phyloP scores from a whole-genome alignment of 2,113 vertebrate genomes.

The Cynoglossus semilaevis region DNA sequence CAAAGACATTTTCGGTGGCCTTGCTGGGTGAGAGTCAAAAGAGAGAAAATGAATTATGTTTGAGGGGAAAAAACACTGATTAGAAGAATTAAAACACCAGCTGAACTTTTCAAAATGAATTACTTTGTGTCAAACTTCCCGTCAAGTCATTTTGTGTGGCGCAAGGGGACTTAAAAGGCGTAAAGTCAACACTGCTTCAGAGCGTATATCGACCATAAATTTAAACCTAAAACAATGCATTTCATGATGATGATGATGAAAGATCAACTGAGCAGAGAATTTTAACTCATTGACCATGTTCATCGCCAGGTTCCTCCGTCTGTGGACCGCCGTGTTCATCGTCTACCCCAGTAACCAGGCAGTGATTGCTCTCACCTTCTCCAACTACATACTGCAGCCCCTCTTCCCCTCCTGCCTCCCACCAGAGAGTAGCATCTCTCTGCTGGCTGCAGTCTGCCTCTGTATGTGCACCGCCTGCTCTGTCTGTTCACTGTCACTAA shows the following conservation, averaged over 20 bases:
- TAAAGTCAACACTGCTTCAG: constrained; percentile 8
- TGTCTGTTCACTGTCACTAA: too few relatives aligned
- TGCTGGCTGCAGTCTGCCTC: constrained; percentile 81
- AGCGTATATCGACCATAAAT: background rate
- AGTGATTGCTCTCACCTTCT: constrained; percentile 86
- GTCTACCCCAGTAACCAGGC: constrained; percentile 89
- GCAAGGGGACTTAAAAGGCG: too few relatives aligned
- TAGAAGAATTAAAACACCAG: too few relatives aligned
- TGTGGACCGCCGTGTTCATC: constrained; percentile 88
- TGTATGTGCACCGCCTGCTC: constrained; percentile 64
- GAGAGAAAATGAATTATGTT: constrained; percentile 11
- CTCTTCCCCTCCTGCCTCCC: constrained; percentile 81
- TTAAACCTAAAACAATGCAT: too few relatives aligned
- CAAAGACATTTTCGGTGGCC: constrained; percentile 84
- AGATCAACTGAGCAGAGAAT: too few relatives aligned
- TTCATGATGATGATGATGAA: too few relatives aligned
- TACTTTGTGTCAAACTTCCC: too few relatives aligned
- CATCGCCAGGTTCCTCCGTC: constrained; percentile 77
- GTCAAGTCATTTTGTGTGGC: too few relatives aligned
- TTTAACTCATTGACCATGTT: constrained; percentile 1
- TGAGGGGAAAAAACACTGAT: background rate
- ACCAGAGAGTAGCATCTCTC: constrained; percentile 72
- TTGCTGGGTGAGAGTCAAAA: constrained; percentile 77
- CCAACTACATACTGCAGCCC: constrained; percentile 85
- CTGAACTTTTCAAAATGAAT: too few relatives aligned